Base-by-base conservation (phyloP, 2,888 invertebrate species). In the Sericinus montela region DNA sequence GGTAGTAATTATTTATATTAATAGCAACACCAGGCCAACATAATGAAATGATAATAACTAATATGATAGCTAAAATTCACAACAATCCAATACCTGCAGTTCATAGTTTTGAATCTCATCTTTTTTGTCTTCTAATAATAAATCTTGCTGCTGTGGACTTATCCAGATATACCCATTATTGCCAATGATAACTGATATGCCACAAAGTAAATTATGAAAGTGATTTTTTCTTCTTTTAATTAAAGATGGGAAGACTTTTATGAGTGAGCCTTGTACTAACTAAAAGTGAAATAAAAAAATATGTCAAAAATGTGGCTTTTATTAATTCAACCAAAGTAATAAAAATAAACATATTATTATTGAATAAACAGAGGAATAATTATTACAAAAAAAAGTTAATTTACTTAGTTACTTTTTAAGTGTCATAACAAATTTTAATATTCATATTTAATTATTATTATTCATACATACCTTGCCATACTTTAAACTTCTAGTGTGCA, bases 151-250 rank as follows among this genome's bases (percentile, higher is more conserved):
- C 4, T 89, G 91, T 0, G 97, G 95, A 50, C 94, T 94, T 49
- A 99, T 94, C 98, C 98, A 99, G 55, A 99, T 93, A 66, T 94
- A 97, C 0, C 99, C 99, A 78, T 99, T 98, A 72, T 97, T 98
- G 6, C 99, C 99, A 16, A 99, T 91, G 52, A 99, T 98, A 15
- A 99, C 88, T 52, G 95, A 96, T 0, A 96, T 95, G 0, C 98
- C 98, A 72, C 96, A 95, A 0, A 96, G 93, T 46, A 99, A 85
- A 78, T 95, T 95, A 74, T 99, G 98, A 71, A 98, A 98, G 79
- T 99, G 98, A 40, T 96, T 97, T 80, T 99, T 99, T 49, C 97
- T 93, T 13, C 98, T 91, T 72, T 96, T 97, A 14, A 99, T 93
- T 25, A 99, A 83, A 1, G 97, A 96, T 0, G 98, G 97, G 39